Percentiles rank a stretch among this genome's conserved stretches.
These are phyloP conservation scores for Vulpes lagopus DNA, from an alignment of 2,113 vertebrate species.

Conservation along the genomic window DNA sequence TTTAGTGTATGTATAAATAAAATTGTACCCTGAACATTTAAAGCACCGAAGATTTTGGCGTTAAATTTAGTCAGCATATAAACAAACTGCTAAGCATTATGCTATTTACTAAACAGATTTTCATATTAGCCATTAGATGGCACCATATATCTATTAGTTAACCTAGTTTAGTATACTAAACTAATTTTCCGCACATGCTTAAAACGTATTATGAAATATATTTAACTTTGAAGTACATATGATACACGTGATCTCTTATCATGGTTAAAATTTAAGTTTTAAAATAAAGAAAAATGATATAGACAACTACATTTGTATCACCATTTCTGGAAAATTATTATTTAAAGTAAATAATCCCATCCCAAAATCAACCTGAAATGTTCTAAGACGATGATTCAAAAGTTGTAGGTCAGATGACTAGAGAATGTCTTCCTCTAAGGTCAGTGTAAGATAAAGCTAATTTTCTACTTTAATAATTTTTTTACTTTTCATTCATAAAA, in stretches of 20 bases:
- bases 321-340: conserved; percentile 33
- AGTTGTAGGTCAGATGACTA: background rate
- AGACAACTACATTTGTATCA: conserved; percentile 1
- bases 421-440: background rate
- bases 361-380: conserved; percentile 30
- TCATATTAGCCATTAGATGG: conserved; percentile 83
- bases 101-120: conserved; percentile 26
- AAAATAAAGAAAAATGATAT: background rate
- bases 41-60: conserved; percentile 15
- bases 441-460: background rate
- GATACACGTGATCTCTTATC: background rate
- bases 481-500: conserved; percentile 39
- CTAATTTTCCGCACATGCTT: background rate
- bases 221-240: conserved; percentile 35
- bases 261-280: conserved; percentile 46
- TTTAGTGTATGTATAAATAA: conserved; percentile 32
- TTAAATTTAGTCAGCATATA: conserved; percentile 16
- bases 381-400: background rate
- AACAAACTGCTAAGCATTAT: background rate
- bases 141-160: conserved; percentile 68
- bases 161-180: background rate
- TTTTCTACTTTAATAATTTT: background rate
- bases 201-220: background rate
- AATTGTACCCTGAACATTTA: background rate
- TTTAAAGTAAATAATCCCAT: background rate